Evolutionary conservation across 1,140 invertebrate species (phyloP).

Genomic region (Chironomus striatipennis): DNA sequence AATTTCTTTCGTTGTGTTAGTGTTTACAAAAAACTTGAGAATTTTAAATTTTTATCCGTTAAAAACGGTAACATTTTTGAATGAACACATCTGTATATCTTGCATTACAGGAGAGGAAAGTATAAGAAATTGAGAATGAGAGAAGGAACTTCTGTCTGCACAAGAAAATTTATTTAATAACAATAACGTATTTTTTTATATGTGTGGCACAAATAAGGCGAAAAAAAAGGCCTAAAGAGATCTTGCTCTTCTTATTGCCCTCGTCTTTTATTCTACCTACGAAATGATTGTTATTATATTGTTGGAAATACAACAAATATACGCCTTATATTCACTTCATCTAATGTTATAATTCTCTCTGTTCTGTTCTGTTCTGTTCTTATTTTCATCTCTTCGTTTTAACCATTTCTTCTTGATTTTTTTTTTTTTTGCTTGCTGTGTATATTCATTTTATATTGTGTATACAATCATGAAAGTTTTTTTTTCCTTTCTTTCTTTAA

Average conservation of each 20-base stretch:
- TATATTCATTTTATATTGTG: background rate
- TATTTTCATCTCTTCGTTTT: no score
- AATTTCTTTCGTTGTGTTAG: no score
- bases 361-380: no score
- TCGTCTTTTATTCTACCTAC: constrained; percentile 12
- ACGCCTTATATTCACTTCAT: background rate
- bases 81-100: no score
- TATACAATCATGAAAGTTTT: background rate
- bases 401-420: no score
- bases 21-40: no score
- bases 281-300: constrained; percentile 15
- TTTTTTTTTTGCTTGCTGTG: background rate
- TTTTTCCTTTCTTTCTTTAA: background rate
- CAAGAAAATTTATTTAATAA: background rate
- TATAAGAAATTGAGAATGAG: background rate
- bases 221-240: no score
- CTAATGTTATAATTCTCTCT: no score
- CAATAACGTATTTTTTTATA: no score
- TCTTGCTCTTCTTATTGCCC: background rate
- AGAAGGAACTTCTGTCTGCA: background rate
- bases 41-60: no score
- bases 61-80: no score
- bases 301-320: constrained; percentile 14
- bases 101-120: background rate
- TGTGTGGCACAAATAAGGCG: no score